phyloP scores from a whole-genome alignment of 2,888 invertebrate genomes.

The Macrophya alboannulata region DNA sequence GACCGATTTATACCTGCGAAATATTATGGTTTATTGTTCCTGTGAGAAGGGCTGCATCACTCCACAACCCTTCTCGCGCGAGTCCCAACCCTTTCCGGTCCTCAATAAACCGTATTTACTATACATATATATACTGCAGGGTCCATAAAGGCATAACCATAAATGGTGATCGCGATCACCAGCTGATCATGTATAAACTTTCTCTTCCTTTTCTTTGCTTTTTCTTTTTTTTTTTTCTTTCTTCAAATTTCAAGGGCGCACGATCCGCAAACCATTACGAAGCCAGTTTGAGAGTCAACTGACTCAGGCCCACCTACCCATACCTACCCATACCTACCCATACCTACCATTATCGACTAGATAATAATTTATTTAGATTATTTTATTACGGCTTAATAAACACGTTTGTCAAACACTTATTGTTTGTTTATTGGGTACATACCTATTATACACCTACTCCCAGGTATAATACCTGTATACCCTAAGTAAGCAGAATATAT shows the following conservation, averaged over 20 bases:
- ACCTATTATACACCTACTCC: background rate
- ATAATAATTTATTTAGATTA: slow-evolving; percentile 76
- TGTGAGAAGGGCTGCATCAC: background rate
- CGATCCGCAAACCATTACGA: background rate
- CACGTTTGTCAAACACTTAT: background rate
- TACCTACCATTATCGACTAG: slow-evolving; percentile 68
- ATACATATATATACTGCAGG: background rate
- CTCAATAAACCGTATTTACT: slow-evolving; percentile 30
- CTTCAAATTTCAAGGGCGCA: slow-evolving; percentile 6
- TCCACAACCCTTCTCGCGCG: slow-evolving; percentile 64
- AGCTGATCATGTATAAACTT: slow-evolving; percentile 39
- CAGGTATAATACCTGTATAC: slow-evolving; percentile 13
- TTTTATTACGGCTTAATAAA: slow-evolving; percentile 62
- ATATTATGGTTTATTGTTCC: slow-evolving; percentile 14
- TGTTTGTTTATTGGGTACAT: background rate
- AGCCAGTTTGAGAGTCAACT: slow-evolving; percentile 63
- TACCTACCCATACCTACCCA: too few species aligned
- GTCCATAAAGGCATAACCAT: slow-evolving; percentile 27
- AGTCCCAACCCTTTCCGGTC: slow-evolving; percentile 66
- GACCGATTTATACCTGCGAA: background rate
- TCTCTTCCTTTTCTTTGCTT: background rate
- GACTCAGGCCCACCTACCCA: background rate
- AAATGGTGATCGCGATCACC: slow-evolving; percentile 38
- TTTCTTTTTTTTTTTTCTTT: background rate
- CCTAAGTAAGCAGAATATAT: background rate